Evolutionary conservation across 2,888 invertebrate genomes (phyloP).

Genomic region (Acronicta aceris): DNA sequence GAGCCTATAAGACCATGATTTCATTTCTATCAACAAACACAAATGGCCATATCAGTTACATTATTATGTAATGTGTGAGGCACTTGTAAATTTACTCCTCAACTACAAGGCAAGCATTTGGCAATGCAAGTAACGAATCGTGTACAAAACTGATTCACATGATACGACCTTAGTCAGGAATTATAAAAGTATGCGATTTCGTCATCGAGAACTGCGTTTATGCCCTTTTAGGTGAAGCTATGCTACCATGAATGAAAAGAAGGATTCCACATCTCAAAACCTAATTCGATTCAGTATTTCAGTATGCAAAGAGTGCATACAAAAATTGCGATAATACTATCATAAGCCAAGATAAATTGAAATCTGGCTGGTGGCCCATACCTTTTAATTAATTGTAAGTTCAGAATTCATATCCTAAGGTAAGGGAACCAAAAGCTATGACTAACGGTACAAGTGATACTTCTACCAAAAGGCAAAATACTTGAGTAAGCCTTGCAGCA

Average conservation of each 20-base stretch:
- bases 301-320: too few species aligned
- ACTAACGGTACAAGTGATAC: not conserved
- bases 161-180: conserved; percentile 40
- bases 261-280: too few species aligned
- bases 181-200: conserved; percentile 34
- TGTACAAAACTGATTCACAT: conserved; percentile 41
- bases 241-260: too few species aligned
- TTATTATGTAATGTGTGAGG: conserved; percentile 29
- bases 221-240: conserved; percentile 18
- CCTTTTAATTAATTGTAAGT: too few species aligned
- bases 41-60: conserved; percentile 20
- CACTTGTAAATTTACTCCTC: conserved; percentile 36
- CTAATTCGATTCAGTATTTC: too few species aligned
- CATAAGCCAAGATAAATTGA: too few species aligned
- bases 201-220: conserved; percentile 22
- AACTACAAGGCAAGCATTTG: conserved; percentile 53
- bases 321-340: too few species aligned
- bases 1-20: conserved; percentile 15
- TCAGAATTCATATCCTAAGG: too few species aligned
- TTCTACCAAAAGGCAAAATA: not conserved
- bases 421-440: not conserved
- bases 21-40: conserved; percentile 20
- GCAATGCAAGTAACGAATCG: conserved; percentile 34
- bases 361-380: too few species aligned
- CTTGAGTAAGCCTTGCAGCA: not conserved